Evolutionary conservation across 2,113 vertebrate genomes (phyloP).

Genomic region (Myotis lucifugus): DNA sequence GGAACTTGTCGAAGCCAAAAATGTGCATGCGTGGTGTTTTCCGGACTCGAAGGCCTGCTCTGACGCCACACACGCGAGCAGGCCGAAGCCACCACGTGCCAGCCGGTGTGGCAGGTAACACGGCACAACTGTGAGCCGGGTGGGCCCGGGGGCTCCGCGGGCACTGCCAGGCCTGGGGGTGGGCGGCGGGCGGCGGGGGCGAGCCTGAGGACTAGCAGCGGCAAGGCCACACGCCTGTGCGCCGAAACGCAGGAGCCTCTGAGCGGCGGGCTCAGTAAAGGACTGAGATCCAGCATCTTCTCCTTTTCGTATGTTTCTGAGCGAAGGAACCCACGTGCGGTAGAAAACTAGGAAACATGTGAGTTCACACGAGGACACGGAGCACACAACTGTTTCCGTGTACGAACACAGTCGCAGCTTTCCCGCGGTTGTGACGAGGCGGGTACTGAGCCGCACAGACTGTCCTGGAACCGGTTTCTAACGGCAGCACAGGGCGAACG

Average conservation of each 20-base stretch:
- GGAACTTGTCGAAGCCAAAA: conserved; percentile 73
- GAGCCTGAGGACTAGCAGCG: rapidly evolving
- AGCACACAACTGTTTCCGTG: background rate
- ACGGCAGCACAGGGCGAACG: background rate
- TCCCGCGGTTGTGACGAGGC: background rate
- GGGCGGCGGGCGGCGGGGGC: background rate
- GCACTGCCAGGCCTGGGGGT: no score
- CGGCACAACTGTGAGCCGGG: background rate
- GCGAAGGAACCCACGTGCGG: background rate
- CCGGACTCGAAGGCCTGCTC: conserved; percentile 54
- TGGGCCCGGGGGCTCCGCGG: background rate
- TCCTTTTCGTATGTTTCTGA: background rate
- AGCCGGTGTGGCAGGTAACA: background rate
- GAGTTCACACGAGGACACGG: background rate
- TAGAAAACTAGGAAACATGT: background rate
- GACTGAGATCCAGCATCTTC: background rate
- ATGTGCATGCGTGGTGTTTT: conserved; percentile 57
- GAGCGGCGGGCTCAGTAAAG: no score
- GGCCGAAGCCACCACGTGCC: background rate
- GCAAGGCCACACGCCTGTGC: background rate
- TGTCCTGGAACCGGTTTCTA: background rate
- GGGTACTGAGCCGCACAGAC: background rate
- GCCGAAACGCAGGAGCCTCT: background rate
- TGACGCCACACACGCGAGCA: background rate
- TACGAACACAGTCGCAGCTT: background rate